Evolutionary conservation across 2,797 vertebrate species (phyloP), one percentile per base, ranked within the genome.

Genomic region (Emys orbicularis): DNA sequence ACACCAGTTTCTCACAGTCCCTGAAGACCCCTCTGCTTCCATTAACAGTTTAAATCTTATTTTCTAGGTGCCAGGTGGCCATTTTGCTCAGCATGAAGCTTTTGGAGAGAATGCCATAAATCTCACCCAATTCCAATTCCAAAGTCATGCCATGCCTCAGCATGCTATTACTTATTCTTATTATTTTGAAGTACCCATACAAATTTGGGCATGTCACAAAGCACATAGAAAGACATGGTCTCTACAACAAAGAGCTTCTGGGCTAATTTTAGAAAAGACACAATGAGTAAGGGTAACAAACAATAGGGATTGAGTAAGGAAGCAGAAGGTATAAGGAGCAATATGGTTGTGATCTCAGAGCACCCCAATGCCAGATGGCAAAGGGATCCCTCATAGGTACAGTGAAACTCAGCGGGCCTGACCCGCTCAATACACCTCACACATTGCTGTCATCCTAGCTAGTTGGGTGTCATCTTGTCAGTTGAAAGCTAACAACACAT

Each of bases 111-210:
- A 41, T 41, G 68, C 21, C n/a, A 21, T 25, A 41, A 41, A 21
- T 21, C 10, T 37, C 37, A 72, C 68, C n/a, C 44, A 44, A 44
- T 44, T 44, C 44, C 44, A 90, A 74, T 80, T 80, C 47, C 93
- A 88, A 95, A 94, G 84, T 41, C 65, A 53, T 86, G 94, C 84
- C 29, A 59, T 85, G 89, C 87, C 86, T 85, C 50, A 18, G 79
- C 80, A 93, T 79, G 85, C 52, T 57, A 54, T 2, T 65, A 85
- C 2, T 61, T 68, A 5, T 37, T 37, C 8, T 53, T 54, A 54
- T 92, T 95, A 85, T 93, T 92, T 93, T 88, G 65, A 54, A 94
- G 34, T 81, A 68, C 12, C 52, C 72, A 92, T 93, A 53, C 84
- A 93, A 85, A 65, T 34, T 87, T 18, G 79, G 13, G 18, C 54